Conservation (phyloP, 2,888 invertebrate genomes). For the Chydorus sphaericus region DNA sequence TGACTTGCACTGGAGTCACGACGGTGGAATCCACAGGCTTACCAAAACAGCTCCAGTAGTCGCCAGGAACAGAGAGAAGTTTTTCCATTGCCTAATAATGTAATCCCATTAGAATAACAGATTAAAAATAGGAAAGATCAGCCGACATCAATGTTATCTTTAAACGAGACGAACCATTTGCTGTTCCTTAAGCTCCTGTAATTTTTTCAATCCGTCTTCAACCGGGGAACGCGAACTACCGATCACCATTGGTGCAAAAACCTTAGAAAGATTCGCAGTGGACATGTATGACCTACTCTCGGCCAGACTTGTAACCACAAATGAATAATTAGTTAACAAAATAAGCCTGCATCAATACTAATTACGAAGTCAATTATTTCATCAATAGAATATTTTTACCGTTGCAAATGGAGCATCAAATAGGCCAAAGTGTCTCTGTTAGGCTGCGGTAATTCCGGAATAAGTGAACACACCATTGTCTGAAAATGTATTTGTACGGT, state of each 20-base stretch:
- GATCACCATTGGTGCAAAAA: constrained; percentile 87
- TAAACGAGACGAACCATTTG: neutral
- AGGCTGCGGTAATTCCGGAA: constrained; percentile 72
- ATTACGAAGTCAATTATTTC: neutral
- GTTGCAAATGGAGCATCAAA: constrained; percentile 75
- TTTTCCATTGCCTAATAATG: neutral
- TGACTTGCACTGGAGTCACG: neutral
- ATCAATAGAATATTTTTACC: constrained; percentile 31
- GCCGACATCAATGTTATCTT: neutral
- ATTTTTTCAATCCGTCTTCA: constrained; percentile 13
- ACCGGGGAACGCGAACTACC: constrained; percentile 61
- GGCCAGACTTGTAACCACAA: constrained; percentile 34
- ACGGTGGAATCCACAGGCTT: neutral
- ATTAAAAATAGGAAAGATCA: neutral
- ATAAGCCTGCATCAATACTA: neutral
- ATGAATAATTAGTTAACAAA: neutral
- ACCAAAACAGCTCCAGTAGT: neutral
- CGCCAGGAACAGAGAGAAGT: neutral
- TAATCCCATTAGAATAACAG: neutral
- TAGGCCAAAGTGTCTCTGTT: constrained; percentile 94
- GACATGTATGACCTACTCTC: constrained; percentile 80
- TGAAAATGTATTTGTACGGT: constrained; percentile 23
- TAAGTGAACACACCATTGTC: constrained; percentile 52
- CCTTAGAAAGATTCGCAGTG: constrained; percentile 66
- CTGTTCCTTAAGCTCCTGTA: constrained; percentile 6